Base-by-base conservation (phyloP, 2,113 vertebrate genomes). In the Tricholaema leucomelas region DNA sequence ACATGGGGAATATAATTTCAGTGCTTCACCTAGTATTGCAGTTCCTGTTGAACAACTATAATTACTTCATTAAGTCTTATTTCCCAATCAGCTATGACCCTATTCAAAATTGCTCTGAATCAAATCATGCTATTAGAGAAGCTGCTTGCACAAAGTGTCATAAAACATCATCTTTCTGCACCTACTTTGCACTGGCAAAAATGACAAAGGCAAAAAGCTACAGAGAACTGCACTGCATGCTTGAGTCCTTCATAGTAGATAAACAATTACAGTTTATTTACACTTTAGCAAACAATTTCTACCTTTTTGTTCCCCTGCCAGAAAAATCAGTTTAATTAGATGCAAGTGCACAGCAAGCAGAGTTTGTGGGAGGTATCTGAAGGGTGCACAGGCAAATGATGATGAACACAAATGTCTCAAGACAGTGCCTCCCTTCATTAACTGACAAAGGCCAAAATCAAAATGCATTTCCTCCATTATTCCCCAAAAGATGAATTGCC, bases 371-470 rank as follows among this genome's bases (percentile, higher is more conserved):
- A 82, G 35, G 27, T 28, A 79, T 28, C 46, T 81, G 40, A 77
- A 86, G 11, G 33, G 15, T n/a, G 11, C 8, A 12, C 21, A 70
- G 30, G 25, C 27, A 73, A 86, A 67, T 42, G 20, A 65, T 1
- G 3, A 38, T 59, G 25, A 93, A 87, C 0, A 0, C 0, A 2
- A 91, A 28, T 12, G 65, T 16, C 25, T 52, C 5, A 28, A 31
- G 55, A 59, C 28, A 31, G 40, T 46, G 42, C 9, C 63, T 89
- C 40, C 9, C 14, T 50, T 50, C 16, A n/a, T 1, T 7, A 67
- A 56, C 3, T 27, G 19, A 46, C 8, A 18, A 92, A 56, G 50
- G 38, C 8, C 0, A 0, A 67, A 58, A 65, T 6, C 40, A 87
- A 69, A 87, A 79, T 14, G 19, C 5, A 81, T 69, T 93, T 81